These are phyloP conservation scores for Gastrophysa polygoni DNA, from an alignment of 2,888 invertebrate genomes.

Conservation along the genomic window DNA sequence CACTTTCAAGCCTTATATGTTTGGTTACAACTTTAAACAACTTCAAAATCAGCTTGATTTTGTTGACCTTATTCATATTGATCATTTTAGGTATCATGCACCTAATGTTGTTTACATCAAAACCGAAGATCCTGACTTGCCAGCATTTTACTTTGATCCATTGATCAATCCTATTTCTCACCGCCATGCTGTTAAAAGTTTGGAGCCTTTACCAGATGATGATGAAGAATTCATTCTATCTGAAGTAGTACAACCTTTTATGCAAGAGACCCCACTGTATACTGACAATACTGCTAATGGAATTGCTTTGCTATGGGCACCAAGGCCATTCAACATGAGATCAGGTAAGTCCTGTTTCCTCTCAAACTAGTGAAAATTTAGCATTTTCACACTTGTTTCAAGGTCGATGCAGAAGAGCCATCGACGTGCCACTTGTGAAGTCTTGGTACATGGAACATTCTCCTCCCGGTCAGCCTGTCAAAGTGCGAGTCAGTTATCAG, in stretches of 20 bases:
- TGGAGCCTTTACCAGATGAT: conserved; percentile 90
- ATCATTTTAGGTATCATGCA: conserved; percentile 86
- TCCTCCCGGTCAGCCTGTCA: conserved; percentile 96
- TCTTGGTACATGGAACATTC: conserved; percentile 96
- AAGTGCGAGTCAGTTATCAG: conserved; percentile 99
- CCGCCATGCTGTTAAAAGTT: conserved; percentile 79
- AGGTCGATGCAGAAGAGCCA: conserved; percentile 90
- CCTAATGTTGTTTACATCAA: conserved; percentile 99
- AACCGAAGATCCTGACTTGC: conserved; percentile 99
- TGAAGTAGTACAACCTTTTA: conserved; percentile 88
- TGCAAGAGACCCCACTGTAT: conserved; percentile 94
- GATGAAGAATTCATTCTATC: conserved; percentile 93
- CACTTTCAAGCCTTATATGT: too few relatives aligned
- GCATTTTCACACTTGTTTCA: conserved; percentile 19
- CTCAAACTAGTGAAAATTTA: too few relatives aligned
- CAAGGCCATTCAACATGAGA: conserved; percentile 95
- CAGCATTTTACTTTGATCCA: conserved; percentile 99
- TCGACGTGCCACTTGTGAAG: conserved; percentile 97
- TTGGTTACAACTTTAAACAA: too few relatives aligned
- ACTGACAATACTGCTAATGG: conserved; percentile 99
- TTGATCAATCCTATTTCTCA: conserved; percentile 99
- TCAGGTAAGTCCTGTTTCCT: conserved; percentile 67
- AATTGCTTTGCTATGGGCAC: conserved; percentile 96
- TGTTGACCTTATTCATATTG: too few relatives aligned
- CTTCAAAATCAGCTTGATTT: too few relatives aligned